phyloP scores from a whole-genome alignment of 2,113 vertebrate genomes.

The Festucalex cinctus region DNA sequence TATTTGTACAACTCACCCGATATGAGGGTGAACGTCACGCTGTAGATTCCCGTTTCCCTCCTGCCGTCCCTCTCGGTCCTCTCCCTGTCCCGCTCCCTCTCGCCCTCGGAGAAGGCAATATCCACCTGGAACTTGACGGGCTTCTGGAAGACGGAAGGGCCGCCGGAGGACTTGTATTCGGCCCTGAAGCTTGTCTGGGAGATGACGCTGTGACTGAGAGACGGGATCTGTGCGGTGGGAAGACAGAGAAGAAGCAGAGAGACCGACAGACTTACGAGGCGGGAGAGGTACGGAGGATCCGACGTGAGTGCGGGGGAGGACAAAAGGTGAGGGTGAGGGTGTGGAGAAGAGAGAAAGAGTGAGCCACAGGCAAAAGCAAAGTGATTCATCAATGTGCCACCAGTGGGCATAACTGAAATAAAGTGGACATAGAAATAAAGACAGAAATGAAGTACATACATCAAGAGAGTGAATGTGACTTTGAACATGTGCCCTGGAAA shows the following conservation, averaged over 20 bases:
- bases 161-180: constrained; percentile 87
- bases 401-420: constrained; percentile 47
- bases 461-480: constrained; percentile 30
- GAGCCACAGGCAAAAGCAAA: constrained; percentile 62
- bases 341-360: constrained; percentile 66
- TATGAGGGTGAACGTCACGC: constrained; percentile 90
- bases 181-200: constrained; percentile 93
- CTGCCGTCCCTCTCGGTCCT: constrained; percentile 75
- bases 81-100: constrained; percentile 76
- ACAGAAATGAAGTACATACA: constrained; percentile 42
- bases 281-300: constrained; percentile 51
- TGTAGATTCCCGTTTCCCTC: constrained; percentile 84
- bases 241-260: constrained; percentile 67
- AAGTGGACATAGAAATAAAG: constrained; percentile 46
- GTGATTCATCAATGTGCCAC: constrained; percentile 45
- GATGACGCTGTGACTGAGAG: constrained; percentile 90
- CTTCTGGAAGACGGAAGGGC: constrained; percentile 93
- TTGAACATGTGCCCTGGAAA: not conserved
- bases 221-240: constrained; percentile 79
- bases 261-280: constrained; percentile 64
- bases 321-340: constrained; percentile 70
- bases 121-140: constrained; percentile 92
- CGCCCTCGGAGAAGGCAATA: constrained; percentile 87
- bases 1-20: constrained; percentile 69
- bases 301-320: constrained; percentile 61